phyloP scores from a whole-genome alignment of 1,140 invertebrate species.

The Camponotus pennsylvanicus region DNA sequence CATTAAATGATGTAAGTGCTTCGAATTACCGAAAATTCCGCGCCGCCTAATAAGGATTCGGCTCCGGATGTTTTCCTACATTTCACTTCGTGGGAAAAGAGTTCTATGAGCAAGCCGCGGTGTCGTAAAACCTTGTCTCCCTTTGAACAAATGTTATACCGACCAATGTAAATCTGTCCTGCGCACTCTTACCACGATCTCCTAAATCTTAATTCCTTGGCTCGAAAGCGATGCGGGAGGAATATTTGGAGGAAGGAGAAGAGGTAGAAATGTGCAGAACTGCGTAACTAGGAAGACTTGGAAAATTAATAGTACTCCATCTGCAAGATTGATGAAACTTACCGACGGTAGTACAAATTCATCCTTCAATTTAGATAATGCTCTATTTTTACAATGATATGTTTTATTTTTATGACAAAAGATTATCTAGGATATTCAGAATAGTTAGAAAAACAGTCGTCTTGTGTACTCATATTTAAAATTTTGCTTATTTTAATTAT shows the following conservation, averaged over 20 bases:
- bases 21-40: slow-evolving; percentile 43
- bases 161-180: slow-evolving; percentile 59
- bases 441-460: background rate
- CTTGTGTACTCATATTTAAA: too few relatives aligned
- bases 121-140: slow-evolving; percentile 50
- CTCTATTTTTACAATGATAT: too few relatives aligned
- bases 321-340: slow-evolving; percentile 15
- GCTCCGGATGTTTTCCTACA: slow-evolving; percentile 39
- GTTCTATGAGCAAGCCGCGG: slow-evolving; percentile 3
- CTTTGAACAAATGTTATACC: slow-evolving; percentile 61
- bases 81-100: slow-evolving; percentile 65
- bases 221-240: background rate
- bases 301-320: background rate
- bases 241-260: slow-evolving; percentile 6
- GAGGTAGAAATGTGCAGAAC: background rate
- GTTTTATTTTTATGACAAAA: too few relatives aligned
- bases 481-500: too few relatives aligned
- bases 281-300: slow-evolving; percentile 13
- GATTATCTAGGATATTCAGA: too few relatives aligned
- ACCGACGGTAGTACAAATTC: too few relatives aligned
- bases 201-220: slow-evolving; percentile 36
- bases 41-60: slow-evolving; percentile 49
- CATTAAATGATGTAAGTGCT: slow-evolving; percentile 17
- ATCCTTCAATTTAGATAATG: too few relatives aligned
- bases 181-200: background rate